A percentile compares a stretch with the other conserved stretches of the same genome.
These are phyloP conservation scores for Hartigia nigra DNA, from an alignment of 2,888 invertebrate genomes.

Conservation along the genomic window DNA sequence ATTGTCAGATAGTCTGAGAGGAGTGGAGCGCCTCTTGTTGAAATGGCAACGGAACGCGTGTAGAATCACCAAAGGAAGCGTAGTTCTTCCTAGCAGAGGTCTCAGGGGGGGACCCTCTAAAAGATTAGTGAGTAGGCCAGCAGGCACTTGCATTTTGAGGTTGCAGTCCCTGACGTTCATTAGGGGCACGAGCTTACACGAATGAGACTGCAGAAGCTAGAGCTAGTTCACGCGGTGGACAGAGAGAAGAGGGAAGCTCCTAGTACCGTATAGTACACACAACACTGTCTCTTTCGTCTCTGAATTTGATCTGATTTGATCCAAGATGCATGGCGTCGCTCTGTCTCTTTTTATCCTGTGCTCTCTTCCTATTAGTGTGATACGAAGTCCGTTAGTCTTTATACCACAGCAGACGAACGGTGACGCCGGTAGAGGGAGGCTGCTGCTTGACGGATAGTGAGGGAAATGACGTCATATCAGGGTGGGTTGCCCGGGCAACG, in stretches of 20 bases:
- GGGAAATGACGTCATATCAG: not conserved
- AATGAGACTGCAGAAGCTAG: not conserved
- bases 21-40: not conserved
- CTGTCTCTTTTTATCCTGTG: not conserved
- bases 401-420: not conserved
- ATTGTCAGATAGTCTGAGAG: not conserved
- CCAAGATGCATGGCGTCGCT: not conserved
- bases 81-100: not conserved
- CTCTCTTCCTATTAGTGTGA: not conserved
- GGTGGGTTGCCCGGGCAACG: constrained; percentile 61
- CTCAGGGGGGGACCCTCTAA: not conserved
- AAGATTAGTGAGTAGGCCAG: not conserved
- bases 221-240: not conserved
- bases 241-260: not conserved
- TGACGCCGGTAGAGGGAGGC: not conserved
- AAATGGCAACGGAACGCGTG: not conserved
- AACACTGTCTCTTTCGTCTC: not conserved
- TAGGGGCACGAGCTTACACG: constrained; percentile 56
- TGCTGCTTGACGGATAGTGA: not conserved
- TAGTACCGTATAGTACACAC: not conserved
- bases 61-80: not conserved
- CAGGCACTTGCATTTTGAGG: constrained; percentile 53
- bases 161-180: constrained; percentile 55
- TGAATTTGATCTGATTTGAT: too few relatives aligned
- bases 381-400: not conserved